Percentiles rank a stretch among this genome's conserved stretches.
phyloP scores from a whole-genome alignment of 2,888 invertebrate genomes.

The Chrysopilus asiliformis region DNA sequence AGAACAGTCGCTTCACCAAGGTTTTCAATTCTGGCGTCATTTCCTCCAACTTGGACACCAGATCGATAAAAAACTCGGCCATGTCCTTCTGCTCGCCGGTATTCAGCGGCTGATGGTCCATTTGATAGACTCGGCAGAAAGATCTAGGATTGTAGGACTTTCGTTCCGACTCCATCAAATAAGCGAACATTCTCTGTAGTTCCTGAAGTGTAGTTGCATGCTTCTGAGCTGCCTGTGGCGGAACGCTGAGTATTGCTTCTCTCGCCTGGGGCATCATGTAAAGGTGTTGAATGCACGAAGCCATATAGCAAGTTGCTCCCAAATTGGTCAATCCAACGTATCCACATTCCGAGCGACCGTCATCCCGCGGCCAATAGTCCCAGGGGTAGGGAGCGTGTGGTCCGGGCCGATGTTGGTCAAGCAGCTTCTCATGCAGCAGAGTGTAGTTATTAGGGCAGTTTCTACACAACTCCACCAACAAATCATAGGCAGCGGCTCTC shows the following conservation, averaged over 20 bases:
- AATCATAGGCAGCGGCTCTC: constrained; percentile 80
- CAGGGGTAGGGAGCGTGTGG: constrained; percentile 79
- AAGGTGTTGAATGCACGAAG: constrained; percentile 91
- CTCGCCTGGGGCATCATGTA: constrained; percentile 95
- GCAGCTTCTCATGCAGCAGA: constrained; percentile 65
- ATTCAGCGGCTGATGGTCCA: constrained; percentile 93
- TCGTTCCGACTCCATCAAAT: constrained; percentile 82
- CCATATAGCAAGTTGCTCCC: constrained; percentile 96
- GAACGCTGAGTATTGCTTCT: constrained; percentile 66
- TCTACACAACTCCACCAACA: constrained; percentile 76
- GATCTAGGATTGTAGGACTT: constrained; percentile 92
- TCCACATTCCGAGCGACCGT: constrained; percentile 85
- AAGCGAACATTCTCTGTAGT: constrained; percentile 90
- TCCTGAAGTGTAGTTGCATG: constrained; percentile 75
- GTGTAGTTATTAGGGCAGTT: constrained; percentile 76
- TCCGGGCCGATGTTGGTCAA: constrained; percentile 76
- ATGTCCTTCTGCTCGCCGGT: constrained; percentile 96
- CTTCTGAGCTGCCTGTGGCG: constrained; percentile 56
- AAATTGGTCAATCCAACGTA: constrained; percentile 90
- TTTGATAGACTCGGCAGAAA: constrained; percentile 91
- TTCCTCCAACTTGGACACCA: constrained; percentile 90
- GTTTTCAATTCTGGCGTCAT: constrained; percentile 85
- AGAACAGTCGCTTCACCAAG: constrained; percentile 80
- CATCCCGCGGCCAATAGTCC: constrained; percentile 98
- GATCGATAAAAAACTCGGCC: constrained; percentile 95